Base-by-base conservation (phyloP, 2,888 invertebrate species). In the Labia minor region DNA sequence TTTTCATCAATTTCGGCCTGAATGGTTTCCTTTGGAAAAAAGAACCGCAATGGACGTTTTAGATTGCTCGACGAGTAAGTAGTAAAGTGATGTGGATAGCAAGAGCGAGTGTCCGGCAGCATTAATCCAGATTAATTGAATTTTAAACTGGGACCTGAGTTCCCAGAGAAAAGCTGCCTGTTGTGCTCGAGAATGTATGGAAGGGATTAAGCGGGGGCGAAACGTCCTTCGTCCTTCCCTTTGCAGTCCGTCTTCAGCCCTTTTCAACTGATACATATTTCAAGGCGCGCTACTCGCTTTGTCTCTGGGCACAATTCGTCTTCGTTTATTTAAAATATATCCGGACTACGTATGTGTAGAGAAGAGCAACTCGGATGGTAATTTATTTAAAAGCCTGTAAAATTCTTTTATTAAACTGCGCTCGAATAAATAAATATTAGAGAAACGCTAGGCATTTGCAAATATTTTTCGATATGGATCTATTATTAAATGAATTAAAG, bases 101-200 rank as follows among this genome's bases (percentile, higher is more conserved):
- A n/a, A 16, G 49, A 49, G 49, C n/a, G 16, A 16, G 49, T 16
- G 49, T 49, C 49, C 49, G 49, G 49, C n/a, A n/a, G n/a, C 49
- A 49, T 49, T 49, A 49, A 49, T 49, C 49, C 49, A 49, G 49
- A 49, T 49, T 49, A 49, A 49, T 49, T 49, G 49, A 49, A 49
- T 49, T 49, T 49, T 49, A 49, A 49, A 49, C 49, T 49, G 4
- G 49, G n/a, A 49, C 49, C 49, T 49, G 49, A 49, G 49, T 49
- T 49, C 49, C 49, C 4, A n/a, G 26, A 49, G 49, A 49, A 14
- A n/a, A n/a, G 33, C 33, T n/a, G 26, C 2, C 49, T 49, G n/a
- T 49, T 49, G 49, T 49, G 49, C 49, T 14, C 49, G n/a, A 49
- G 49, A 49, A 49, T 49, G 49, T 49, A 49, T 49, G 49, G 49